phyloP scores from a whole-genome alignment of 1,140 invertebrate genomes.

The Leptoteleia sp. region DNA sequence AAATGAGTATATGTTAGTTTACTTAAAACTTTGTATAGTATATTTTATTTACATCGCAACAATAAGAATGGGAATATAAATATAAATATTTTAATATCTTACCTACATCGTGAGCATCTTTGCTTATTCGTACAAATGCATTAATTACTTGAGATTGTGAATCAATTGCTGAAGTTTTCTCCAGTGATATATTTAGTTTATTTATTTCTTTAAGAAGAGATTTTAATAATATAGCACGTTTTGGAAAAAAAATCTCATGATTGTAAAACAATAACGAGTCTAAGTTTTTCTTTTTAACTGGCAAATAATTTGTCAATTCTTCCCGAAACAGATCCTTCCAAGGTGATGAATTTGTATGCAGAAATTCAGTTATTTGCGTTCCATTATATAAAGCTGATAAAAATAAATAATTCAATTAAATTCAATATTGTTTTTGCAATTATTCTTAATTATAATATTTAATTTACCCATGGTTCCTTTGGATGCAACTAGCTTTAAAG shows the following conservation, averaged over 20 bases:
- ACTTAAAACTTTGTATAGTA: no score
- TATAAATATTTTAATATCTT: constrained; percentile 7
- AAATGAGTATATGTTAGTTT: no score
- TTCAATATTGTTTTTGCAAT: constrained; percentile 4
- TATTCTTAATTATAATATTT: constrained; percentile 14
- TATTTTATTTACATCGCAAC: no score
- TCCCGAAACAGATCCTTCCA: constrained; percentile 61
- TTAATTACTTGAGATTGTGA: constrained; percentile 45
- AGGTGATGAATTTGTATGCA: constrained; percentile 65
- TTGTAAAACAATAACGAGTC: constrained; percentile 36
- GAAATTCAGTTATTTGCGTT: constrained; percentile 75
- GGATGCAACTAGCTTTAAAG: constrained; percentile 79
- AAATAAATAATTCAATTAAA: constrained; percentile 3
- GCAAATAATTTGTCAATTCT: constrained; percentile 71
- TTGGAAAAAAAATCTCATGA: constrained; percentile 46
- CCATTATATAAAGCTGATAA: constrained; percentile 80
- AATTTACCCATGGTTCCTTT: constrained; percentile 78
- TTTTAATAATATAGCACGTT: constrained; percentile 35
- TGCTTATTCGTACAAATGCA: constrained; percentile 38
- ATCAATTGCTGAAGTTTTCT: constrained; percentile 48
- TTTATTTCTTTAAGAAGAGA: constrained; percentile 36
- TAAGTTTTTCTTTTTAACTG: constrained; percentile 49
- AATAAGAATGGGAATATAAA: no score
- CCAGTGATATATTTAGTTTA: constrained; percentile 24
- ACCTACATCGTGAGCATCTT: constrained; percentile 38